phyloP scores from a whole-genome alignment of 2,797 vertebrate species.

The Atherinosoma microstoma region DNA sequence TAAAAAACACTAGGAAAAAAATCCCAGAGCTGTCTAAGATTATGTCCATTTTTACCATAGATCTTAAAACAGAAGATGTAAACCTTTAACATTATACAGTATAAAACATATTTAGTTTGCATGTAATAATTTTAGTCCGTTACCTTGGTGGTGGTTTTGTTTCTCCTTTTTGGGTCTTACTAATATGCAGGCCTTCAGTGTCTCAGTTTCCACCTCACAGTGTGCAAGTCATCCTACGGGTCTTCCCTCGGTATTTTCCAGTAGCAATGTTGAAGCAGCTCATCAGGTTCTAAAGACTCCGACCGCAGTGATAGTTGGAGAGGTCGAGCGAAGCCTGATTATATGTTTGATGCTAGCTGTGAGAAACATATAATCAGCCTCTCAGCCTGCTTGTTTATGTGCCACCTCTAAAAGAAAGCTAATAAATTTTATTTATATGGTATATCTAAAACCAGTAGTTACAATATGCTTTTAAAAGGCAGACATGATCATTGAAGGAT shows the following conservation, averaged over 20 bases:
- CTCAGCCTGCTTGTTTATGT: slow-evolving; percentile 14
- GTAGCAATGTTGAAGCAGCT: slow-evolving; percentile 39
- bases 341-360: slow-evolving; percentile 38
- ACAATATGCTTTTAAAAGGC: slow-evolving; percentile 12
- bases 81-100: background rate
- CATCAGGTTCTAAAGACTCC: slow-evolving; percentile 18
- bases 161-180: slow-evolving; percentile 45
- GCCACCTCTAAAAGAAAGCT: slow-evolving; percentile 12
- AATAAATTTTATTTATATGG: slow-evolving; percentile 17
- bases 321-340: slow-evolving; percentile 54
- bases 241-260: slow-evolving; percentile 27
- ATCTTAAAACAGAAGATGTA: background rate
- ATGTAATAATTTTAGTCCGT: slow-evolving; percentile 1
- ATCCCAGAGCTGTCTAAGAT: background rate
- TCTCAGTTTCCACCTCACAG: slow-evolving; percentile 52
- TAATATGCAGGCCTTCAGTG: slow-evolving; percentile 58
- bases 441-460: slow-evolving; percentile 11
- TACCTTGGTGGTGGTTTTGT: slow-evolving; percentile 55
- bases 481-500: slow-evolving; percentile 3
- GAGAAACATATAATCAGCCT: slow-evolving; percentile 49
- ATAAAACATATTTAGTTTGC: background rate
- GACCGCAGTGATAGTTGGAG: slow-evolving; percentile 9
- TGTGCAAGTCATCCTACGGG: slow-evolving; percentile 42
- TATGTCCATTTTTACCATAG: background rate
- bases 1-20: background rate